Conservation (phyloP, 2,888 invertebrate genomes). For the Hypena proboscidalis region DNA sequence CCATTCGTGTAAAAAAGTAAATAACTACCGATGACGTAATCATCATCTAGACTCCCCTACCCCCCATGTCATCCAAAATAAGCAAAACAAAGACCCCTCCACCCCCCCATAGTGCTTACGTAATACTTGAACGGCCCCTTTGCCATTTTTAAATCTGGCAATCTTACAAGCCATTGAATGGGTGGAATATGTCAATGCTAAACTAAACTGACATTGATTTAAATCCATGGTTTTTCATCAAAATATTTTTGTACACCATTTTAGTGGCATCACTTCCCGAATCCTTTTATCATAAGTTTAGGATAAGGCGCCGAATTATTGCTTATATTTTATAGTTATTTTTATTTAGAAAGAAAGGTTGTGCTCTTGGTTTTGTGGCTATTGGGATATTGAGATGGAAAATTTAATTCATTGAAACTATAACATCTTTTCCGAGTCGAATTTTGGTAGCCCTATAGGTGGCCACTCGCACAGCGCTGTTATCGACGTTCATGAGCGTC, state of each 20-base stretch:
- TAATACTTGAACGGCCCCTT: too few species aligned
- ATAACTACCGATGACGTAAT: too few species aligned
- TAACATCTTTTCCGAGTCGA: too few species aligned
- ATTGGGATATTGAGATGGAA: not conserved
- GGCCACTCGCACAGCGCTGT: too few species aligned
- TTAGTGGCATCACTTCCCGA: constrained; percentile 22
- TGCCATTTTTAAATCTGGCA: constrained; percentile 15
- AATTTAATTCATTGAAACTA: too few species aligned
- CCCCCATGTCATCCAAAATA: too few species aligned
- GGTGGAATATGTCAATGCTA: not conserved
- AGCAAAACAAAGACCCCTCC: too few species aligned
- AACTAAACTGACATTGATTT: constrained; percentile 8
- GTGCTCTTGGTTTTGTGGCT: constrained; percentile 21
- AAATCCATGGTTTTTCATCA: constrained; percentile 19
- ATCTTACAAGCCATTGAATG: constrained; percentile 14
- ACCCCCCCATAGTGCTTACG: too few species aligned
- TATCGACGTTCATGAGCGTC: too few species aligned
- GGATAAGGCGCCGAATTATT: constrained; percentile 37
- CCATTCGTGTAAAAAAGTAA: too few species aligned
- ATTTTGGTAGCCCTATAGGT: too few species aligned
- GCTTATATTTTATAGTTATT: constrained; percentile 26
- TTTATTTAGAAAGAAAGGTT: constrained; percentile 11
- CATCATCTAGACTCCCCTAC: too few species aligned
- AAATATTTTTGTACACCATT: constrained; percentile 49
- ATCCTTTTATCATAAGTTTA: constrained; percentile 24